Evolutionary conservation across 2,797 vertebrate species (phyloP), one percentile per base, ranked within the genome.

Genomic region (Perodicticus potto): DNA sequence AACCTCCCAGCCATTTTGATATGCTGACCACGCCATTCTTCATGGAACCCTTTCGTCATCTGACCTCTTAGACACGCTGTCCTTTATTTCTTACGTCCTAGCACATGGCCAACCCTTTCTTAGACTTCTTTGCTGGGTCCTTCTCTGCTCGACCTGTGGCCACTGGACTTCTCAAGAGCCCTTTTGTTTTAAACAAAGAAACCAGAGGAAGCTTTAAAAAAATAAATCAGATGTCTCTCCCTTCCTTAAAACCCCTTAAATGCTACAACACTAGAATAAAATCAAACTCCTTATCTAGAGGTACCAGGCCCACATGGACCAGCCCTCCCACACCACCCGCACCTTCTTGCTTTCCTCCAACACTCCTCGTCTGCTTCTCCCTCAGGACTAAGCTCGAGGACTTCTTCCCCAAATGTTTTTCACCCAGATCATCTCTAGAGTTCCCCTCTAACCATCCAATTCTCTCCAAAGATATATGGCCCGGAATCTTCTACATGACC

Each of bases 181-280:
- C n/a, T 91, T 80, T 69, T 37, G 17, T 57, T 81, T 91, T 76
- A 70, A 53, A 63, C 25, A 87, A 76, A 85, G 43, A 17, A 70
- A 73, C 7, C 29, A 80, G 25, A 80, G 61, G 81, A 88, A 55
- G 2, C 27, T 78, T 84, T 40, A 22, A 29, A 89, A 84, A 84
- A 69, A 43, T 29, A 59, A 84, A 53, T 16, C 3, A 32, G 32
- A 57, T 63, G 25, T 34, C 20, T 45, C 4, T 73, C 8, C 27
- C 22, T 80, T 92, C 19, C 11, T 93, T 93, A 70, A 59, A 93
- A 59, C 8, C 43, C 20, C 27, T 43, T 61, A 63, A 17, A 43
- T 22, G 25, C 32, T 9, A 22, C 49, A n/a, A 40, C 11, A 85
- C 8, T 63, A 23, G 1, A 92, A n/a, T 65, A 34, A 81, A 92